phyloP scores from a whole-genome alignment of 2,888 invertebrate genomes.

The Drosophila mercatorum region DNA sequence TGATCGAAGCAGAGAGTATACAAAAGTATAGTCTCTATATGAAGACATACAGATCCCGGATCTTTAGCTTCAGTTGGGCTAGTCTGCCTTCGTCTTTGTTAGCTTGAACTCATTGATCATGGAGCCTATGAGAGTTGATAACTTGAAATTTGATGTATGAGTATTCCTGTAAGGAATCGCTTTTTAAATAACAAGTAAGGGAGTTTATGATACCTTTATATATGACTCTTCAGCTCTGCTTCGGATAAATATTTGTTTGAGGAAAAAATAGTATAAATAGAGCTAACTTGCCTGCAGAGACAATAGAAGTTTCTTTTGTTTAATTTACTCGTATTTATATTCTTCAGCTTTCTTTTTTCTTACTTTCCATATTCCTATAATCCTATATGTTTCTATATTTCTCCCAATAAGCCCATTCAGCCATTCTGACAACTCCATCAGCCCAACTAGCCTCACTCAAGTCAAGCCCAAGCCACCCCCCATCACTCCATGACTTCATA shows the following conservation, averaged over 20 bases:
- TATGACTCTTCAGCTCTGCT: neutral
- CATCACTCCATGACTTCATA: neutral
- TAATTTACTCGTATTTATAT: no score
- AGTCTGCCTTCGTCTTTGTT: neutral
- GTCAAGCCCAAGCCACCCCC: neutral
- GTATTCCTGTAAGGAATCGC: no score
- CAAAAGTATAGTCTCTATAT: neutral
- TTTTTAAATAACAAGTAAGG: no score
- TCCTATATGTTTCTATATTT: neutral
- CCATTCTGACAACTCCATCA: neutral
- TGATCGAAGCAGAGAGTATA: neutral
- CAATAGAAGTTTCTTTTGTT: neutral
- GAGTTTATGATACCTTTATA: no score
- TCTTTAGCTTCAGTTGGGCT: no score
- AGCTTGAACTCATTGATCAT: no score
- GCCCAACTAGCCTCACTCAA: neutral
- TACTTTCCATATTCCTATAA: no score
- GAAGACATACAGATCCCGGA: no score
- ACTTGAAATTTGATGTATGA: no score
- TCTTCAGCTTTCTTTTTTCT: neutral
- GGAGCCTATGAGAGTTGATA: no score
- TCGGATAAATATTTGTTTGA: neutral
- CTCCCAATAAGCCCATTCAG: neutral
- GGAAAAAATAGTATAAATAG: neutral
- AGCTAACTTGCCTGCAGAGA: neutral